These are phyloP conservation scores for Platysteira castanea DNA, from an alignment of 2,113 vertebrate genomes.

Conservation along the genomic window DNA sequence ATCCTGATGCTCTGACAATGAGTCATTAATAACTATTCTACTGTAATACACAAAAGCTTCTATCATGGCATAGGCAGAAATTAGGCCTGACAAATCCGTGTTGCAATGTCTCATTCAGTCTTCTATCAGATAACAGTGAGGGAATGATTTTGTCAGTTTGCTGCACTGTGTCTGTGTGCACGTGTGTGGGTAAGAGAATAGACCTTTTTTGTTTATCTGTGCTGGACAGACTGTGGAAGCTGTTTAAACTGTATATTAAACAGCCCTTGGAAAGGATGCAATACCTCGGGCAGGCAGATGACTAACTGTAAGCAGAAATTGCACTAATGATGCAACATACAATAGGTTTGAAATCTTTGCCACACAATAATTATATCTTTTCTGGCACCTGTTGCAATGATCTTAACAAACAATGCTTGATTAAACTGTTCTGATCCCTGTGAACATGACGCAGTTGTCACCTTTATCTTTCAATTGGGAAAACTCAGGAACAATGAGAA, in stretches of 20 bases:
- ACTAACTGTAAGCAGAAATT: neutral
- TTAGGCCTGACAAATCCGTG: neutral
- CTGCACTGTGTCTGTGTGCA: neutral
- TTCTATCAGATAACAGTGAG: neutral
- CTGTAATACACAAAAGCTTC: neutral
- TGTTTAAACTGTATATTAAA: neutral
- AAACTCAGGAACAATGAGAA: neutral
- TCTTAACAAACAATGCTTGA: neutral
- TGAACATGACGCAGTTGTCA: neutral
- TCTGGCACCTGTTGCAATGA: neutral
- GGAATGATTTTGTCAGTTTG: neutral
- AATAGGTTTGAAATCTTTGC: neutral
- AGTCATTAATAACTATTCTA: conserved; percentile 25
- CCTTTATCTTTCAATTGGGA: neutral
- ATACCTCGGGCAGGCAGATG: neutral
- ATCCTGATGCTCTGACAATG: neutral
- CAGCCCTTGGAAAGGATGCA: neutral
- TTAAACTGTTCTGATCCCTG: neutral
- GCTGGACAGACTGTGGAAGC: neutral
- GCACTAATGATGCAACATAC: neutral
- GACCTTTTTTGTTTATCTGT: neutral
- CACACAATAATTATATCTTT: neutral
- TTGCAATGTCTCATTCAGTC: neutral
- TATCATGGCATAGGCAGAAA: neutral
- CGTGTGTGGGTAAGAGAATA: neutral